Conservation (phyloP, 2,113 vertebrate genomes). For the Petroica traversi region DNA sequence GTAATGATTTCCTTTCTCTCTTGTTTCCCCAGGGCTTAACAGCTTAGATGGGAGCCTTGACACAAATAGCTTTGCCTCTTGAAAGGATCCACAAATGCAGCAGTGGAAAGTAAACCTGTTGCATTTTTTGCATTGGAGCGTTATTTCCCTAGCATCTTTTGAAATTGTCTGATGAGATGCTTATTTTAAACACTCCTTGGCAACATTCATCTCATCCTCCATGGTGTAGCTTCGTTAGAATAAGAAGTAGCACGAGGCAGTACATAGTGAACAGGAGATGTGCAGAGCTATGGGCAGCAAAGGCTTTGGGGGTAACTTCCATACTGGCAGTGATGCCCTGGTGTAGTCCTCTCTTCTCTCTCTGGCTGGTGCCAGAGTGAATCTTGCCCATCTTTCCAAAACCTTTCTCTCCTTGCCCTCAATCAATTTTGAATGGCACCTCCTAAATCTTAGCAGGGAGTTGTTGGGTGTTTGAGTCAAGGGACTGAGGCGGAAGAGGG, state of each 20-base stretch:
- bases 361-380: background rate
- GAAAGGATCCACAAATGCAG: background rate
- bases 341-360: background rate
- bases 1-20: conserved; percentile 2
- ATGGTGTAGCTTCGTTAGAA: accelerated
- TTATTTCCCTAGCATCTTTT: background rate
- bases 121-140: background rate
- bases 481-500: accelerated
- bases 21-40: background rate
- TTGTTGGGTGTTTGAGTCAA: background rate
- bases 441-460: background rate
- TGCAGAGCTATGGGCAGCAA: background rate
- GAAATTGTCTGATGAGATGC: background rate
- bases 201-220: background rate
- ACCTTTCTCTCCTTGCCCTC: background rate
- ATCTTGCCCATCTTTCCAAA: background rate
- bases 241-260: background rate
- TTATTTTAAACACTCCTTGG: background rate
- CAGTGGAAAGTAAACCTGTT: background rate
- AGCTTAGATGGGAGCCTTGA: background rate
- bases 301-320: background rate
- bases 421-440: background rate
- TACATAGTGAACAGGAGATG: accelerated
- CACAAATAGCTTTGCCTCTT: background rate
- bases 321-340: accelerated